Conservation (phyloP, 1,140 invertebrate genomes). For the Triops cancriformis region DNA sequence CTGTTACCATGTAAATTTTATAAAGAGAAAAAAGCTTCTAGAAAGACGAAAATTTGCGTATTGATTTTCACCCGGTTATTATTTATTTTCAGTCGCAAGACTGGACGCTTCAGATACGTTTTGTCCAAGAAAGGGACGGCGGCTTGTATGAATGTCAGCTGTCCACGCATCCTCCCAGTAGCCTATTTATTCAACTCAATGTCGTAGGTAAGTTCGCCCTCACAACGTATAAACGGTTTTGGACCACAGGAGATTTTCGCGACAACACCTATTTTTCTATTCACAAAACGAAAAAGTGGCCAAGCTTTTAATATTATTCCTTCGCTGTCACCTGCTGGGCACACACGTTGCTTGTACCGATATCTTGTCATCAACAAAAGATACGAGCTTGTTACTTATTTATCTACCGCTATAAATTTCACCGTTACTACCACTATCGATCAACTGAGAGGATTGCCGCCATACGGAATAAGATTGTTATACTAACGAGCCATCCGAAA, state of each 20-base stretch:
- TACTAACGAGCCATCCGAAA: too few relatives aligned
- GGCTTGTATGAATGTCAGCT: slow-evolving; percentile 81
- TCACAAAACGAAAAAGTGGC: too few relatives aligned
- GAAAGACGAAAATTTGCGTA: slow-evolving; percentile 26
- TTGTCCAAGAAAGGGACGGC: slow-evolving; percentile 66
- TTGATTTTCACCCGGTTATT: slow-evolving; percentile 15
- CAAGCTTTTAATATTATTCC: too few relatives aligned
- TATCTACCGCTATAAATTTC: too few relatives aligned
- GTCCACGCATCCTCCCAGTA: slow-evolving; percentile 74
- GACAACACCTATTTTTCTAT: background rate
- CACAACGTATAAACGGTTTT: background rate
- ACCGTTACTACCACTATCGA: too few relatives aligned
- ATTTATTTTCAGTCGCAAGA: slow-evolving; percentile 46
- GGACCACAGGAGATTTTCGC: background rate
- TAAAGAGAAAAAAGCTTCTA: background rate
- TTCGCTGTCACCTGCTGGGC: too few relatives aligned
- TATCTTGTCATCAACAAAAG: too few relatives aligned
- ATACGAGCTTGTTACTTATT: too few relatives aligned
- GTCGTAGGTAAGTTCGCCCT: slow-evolving; percentile 65
- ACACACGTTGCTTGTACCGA: too few relatives aligned
- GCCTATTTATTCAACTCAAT: slow-evolving; percentile 68
- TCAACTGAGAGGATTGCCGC: too few relatives aligned
- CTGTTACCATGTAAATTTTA: too few relatives aligned
- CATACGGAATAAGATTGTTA: too few relatives aligned
- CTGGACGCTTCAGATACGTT: slow-evolving; percentile 77